Base-by-base conservation (phyloP, 1,140 invertebrate genomes). In the Drosophila murphyi region DNA sequence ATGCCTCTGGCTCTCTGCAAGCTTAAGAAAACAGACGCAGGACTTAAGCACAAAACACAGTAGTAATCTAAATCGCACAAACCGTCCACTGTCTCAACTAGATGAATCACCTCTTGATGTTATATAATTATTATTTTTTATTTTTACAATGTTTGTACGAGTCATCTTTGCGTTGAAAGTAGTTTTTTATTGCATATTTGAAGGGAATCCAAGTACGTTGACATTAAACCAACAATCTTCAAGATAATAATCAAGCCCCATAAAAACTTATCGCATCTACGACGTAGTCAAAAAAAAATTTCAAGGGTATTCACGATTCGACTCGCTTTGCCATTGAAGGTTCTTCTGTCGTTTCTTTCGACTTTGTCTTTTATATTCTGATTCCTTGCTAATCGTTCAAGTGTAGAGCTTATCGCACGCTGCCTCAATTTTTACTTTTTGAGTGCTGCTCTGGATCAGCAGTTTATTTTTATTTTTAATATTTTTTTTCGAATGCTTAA, bases 371-470 rank as follows among this genome's bases (percentile, higher is more conserved):
- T 37, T 54, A 31, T 35, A 5, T 34, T 29, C 7, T 29, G 12
- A 52, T 62, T 56, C 7, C 37, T 50, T 43, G 45, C 35, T 57
- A 56, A 69, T 69, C 65, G 55, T 31, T 68, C 47, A 34, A n/a
- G 37, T 35, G 37, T 35, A 41, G 37, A 10, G 47, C 61, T 59
- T 72, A 67, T 72, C 70, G 54, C 48, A 10, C 29, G 5, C 34
- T 48, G 31, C 32, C 39, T 43, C 3, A 3, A 39, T 41, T 32
- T 48, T 55, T 48, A 41, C 43, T 34, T 28, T 64, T 12, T 28
- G 12, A 62, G 41, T 31, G 48, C 43, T 35, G 32, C 52, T 43
- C 35, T 59, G 67, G 70, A 72, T 59, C 67, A 72, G 61, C 35
- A 31, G 51, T 50, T 50, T 32, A 4, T 4, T 45, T 31, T 12